Evolutionary conservation across 2,797 vertebrate species (phyloP).

Genomic region (Epinephelus awoara): DNA sequence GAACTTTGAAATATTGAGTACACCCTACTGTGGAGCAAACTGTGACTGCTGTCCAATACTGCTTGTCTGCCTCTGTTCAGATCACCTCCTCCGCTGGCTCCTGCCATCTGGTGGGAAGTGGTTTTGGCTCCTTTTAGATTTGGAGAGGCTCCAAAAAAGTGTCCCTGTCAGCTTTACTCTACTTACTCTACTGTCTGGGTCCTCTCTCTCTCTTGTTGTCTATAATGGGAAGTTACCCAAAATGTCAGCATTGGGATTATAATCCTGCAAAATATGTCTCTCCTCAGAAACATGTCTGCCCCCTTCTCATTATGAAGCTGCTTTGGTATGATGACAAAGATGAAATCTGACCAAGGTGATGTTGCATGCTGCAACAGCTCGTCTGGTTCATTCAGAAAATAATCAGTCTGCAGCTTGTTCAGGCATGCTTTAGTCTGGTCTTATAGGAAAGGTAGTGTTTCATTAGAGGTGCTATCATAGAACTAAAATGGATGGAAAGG

Average conservation of each 20-base stretch:
- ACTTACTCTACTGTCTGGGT: not conserved
- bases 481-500: no score
- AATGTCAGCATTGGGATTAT: constrained; percentile 20
- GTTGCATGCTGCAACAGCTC: not conserved
- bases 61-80: constrained; percentile 70
- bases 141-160: constrained; percentile 50
- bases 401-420: not conserved
- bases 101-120: constrained; percentile 63
- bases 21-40: constrained; percentile 56
- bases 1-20: constrained; percentile 55
- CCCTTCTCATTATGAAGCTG: constrained; percentile 9
- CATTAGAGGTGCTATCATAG: no score
- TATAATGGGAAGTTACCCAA: constrained; percentile 30
- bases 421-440: not conserved
- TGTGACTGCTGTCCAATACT: constrained; percentile 56
- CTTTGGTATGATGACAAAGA: constrained; percentile 13
- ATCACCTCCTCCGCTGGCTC: constrained; percentile 60
- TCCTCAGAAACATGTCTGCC: constrained; percentile 1
- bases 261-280: constrained; percentile 42
- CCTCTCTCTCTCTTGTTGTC: constrained; percentile 17
- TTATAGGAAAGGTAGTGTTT: no score
- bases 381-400: not conserved
- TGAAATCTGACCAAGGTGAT: constrained; percentile 16
- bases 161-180: constrained; percentile 28
- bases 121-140: constrained; percentile 37